Base-by-base conservation (phyloP, 2,113 vertebrate species). In the Morphnarchus princeps region DNA sequence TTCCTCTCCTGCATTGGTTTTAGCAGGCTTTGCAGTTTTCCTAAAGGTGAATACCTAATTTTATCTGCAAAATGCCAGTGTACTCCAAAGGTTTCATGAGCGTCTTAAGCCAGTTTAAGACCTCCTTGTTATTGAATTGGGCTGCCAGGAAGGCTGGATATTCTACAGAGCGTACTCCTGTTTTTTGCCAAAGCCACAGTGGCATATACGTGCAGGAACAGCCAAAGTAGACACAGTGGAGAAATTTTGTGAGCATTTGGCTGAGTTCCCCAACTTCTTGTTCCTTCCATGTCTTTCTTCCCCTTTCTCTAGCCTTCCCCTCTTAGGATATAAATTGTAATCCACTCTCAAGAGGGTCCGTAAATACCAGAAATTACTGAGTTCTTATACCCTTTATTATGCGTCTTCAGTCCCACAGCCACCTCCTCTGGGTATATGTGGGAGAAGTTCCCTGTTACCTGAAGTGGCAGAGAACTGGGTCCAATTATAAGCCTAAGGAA, bases 151-250 rank as follows among this genome's bases (percentile, higher is more conserved):
- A 82, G 54, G 61, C 81, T 95, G 84, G 49, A 50, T 93, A 80
- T 82, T 87, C 78, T 85, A 13, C 92, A 80, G 61, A 79, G 57
- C 5, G 0, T 78, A 43, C 61, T 87, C 0, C 0, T 38, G 26
- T 66, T 74, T 72, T 89, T 63, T 1, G 69, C 94, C 91, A 96
- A 95, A 96, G 82, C 95, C 87, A 54, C 95, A 95, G 92, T 94
- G 95, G 93, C 95, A 95, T 90, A 94, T 87, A 76, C 25, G 72
- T 94, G 66, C 38, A 87, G 81, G 78, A 92, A 55, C 91, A 72
- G 93, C 95, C 95, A 96, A 96, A 96, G 77, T 24, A 94, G 96
- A 93, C 89, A 91, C 70, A 87, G 90, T 49, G 69, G 77, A 96
- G 93, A 96, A 87, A 85, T 93, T 85, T 9, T 96, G 87, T 90